These are phyloP conservation scores for Saccopteryx bilineata DNA, from an alignment of 2,113 vertebrate genomes.

Conservation along the genomic window DNA sequence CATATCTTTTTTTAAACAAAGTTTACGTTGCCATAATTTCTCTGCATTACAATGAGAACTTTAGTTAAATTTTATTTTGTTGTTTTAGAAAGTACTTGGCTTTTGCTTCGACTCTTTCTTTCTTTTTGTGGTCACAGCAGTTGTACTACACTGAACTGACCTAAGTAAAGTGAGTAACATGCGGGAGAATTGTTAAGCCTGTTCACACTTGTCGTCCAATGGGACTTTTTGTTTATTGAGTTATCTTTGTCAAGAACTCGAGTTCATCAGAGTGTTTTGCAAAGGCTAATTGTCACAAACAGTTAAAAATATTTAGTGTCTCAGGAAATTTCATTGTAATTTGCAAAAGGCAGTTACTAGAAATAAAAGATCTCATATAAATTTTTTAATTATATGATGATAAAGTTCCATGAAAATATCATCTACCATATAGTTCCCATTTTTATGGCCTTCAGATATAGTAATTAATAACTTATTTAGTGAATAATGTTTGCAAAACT, in stretches of 20 bases:
- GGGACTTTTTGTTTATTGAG: background rate
- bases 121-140: background rate
- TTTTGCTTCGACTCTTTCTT: background rate
- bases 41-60: slow-evolving; percentile 3
- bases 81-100: background rate
- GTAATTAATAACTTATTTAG: slow-evolving; percentile 39
- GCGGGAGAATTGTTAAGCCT: background rate
- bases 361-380: background rate
- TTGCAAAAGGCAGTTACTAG: slow-evolving; percentile 9
- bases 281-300: background rate
- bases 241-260: background rate
- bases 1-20: background rate
- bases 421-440: background rate
- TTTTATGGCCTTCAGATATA: background rate
- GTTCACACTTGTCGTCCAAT: background rate
- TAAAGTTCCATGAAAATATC: slow-evolving; percentile 4
- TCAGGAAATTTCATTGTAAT: background rate
- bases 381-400: slow-evolving; percentile 2
- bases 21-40: background rate
- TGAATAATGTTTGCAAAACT: background rate
- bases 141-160: background rate
- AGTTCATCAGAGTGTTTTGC: background rate
- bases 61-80: background rate
- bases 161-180: background rate
- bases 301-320: slow-evolving; percentile 3